Evolutionary conservation across 2,888 invertebrate species (phyloP).

Genomic region (Pterostichus niger): DNA sequence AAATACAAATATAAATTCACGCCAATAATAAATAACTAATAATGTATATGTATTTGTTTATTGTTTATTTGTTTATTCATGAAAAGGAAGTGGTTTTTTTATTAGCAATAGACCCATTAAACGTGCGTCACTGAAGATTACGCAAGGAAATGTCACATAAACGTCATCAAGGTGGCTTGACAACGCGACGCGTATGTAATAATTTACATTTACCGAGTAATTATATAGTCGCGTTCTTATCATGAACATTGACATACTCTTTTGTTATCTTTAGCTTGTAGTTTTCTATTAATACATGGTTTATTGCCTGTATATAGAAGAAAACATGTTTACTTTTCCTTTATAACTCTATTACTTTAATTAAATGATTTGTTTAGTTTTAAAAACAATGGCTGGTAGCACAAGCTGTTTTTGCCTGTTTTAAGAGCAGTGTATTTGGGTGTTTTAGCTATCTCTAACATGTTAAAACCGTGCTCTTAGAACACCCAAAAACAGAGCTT

Average conservation of each 20-base stretch:
- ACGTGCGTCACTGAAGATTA: constrained; percentile 29
- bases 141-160: neutral
- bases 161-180: constrained; percentile 10
- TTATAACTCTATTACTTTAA: too few relatives aligned
- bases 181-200: neutral
- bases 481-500: too few relatives aligned
- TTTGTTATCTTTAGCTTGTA: neutral
- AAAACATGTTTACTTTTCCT: neutral
- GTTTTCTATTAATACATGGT: neutral
- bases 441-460: too few relatives aligned
- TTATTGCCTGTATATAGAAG: neutral
- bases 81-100: constrained; percentile 11
- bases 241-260: constrained; percentile 14
- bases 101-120: constrained; percentile 5
- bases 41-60: neutral
- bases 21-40: neutral
- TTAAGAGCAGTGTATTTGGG: too few relatives aligned
- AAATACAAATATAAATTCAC: constrained; percentile 1
- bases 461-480: too few relatives aligned
- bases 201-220: constrained; percentile 28
- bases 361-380: too few relatives aligned
- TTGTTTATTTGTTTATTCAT: neutral
- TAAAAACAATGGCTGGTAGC: too few relatives aligned
- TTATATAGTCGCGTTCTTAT: constrained; percentile 1
- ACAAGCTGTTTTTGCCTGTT: too few relatives aligned